Base-by-base conservation (phyloP, 2,888 invertebrate species). In the Eledone cirrhosa region DNA sequence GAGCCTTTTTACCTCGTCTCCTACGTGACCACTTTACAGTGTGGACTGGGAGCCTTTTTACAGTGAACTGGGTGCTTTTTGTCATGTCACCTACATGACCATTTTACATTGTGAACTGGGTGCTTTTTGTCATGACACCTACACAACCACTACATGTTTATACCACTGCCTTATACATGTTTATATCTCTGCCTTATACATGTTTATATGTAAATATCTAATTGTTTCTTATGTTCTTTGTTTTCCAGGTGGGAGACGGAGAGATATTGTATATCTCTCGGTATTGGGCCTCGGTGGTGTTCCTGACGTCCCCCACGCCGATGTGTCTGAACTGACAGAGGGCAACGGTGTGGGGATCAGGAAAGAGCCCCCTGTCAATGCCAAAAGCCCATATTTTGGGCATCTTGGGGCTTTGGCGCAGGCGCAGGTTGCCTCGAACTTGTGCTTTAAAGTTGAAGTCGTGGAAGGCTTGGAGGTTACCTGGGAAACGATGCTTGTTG, bases 281-380 rank as follows among this genome's bases (percentile, higher is more conserved):
- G 97, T 92, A 95, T 96, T 94, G 97, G 97, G 97, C 97, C 97
- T 97, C 97, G 95, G 97, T 97, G 96, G 96, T 97, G 97, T 95
- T 98, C 97, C 97, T 98, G 98, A 98, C 97, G 97, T 94, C 94
- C 97, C 97, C 95, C 95, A 94, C 93, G 94, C 94, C 93, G 94
- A 94, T 93, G 86, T 87, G 87, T 90, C 90, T 89, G 88, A 89
- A 91, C 92, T 92, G 92, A 92, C 93, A 93, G 93, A 93, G 93
- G 93, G 93, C 93, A 93, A 92, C 93, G 93, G 93, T 92, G 93
- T 93, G 93, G 93, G 93, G 93, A 93, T 93, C 92, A 92, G 91
- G 90, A 93, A 92, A 93, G 93, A 93, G 93, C 93, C 93, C 93
- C 93, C 93, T 93, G 93, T 93, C 90, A 87, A 85, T 87, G 87